Conservation (phyloP, 2,113 vertebrate genomes). For the Balaeniceps rex region DNA sequence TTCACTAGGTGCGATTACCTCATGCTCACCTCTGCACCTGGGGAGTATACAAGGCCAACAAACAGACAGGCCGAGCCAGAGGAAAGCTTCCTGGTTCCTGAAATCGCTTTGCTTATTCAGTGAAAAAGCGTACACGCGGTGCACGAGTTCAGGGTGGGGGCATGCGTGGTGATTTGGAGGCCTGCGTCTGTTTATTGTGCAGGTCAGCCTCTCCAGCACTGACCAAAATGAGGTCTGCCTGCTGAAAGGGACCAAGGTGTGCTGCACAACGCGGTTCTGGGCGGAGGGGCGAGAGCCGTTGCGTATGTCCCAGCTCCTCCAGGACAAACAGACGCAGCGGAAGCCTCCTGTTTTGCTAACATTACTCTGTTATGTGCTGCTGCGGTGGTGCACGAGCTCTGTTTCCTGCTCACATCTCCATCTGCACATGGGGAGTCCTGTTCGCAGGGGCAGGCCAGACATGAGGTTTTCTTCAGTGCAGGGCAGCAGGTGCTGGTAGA, state of each 20-base stretch:
- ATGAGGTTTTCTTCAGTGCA: not conserved
- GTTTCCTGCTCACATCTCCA: not conserved
- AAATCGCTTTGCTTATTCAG: not conserved
- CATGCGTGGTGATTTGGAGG: accelerated
- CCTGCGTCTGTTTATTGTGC: not conserved
- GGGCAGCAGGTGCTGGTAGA: not conserved
- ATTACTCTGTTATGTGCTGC: accelerated
- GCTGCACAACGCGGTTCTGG: not conserved
- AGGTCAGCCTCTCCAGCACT: not conserved
- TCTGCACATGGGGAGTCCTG: accelerated
- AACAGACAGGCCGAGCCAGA: not conserved
- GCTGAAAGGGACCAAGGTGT: not conserved
- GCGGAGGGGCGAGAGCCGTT: not conserved
- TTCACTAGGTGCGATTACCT: conserved; percentile 56
- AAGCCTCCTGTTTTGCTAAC: not conserved
- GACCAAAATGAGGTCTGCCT: not conserved
- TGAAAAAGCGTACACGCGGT: accelerated
- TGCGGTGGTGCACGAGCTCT: not conserved
- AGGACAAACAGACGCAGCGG: not conserved
- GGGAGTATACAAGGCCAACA: conserved; percentile 42
- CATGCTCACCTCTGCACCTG: conserved; percentile 68
- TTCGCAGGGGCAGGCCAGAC: not conserved
- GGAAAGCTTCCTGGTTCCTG: not conserved
- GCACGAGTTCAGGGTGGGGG: not conserved
- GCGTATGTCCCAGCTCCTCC: not conserved